Base-by-base conservation (phyloP, 92 coral and sea anemone species). In the Phenganax marumi region DNA sequence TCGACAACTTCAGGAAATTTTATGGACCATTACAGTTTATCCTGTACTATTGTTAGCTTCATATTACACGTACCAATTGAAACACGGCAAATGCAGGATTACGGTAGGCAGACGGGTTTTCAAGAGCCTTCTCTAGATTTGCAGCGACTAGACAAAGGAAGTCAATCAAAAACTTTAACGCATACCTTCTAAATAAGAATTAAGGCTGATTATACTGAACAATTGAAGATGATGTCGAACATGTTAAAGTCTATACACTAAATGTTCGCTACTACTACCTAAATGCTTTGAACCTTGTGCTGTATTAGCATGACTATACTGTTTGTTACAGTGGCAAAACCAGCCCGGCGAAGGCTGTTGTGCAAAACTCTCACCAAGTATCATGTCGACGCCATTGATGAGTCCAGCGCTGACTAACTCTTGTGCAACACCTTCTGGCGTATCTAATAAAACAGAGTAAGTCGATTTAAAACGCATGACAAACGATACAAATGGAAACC, bases 381-480 rank as follows among this genome's bases (percentile, higher is more conserved):
- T 97, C 84, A 91, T 66, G 82, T 96, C 99, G 71, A 88, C 85
- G 11, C 99, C 99, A 82, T 91, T 91, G 61, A 96, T 91, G 52
- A 96, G 84, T 11, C 97, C 99, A 11, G 99, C 99, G 8, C 97
- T 86, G 11, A 96, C 99, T 21, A 96, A 80, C 78, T 96, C 99
- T 77, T 96, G 99, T 17, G 99, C 97, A 11, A 96, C 99, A 10
- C 99, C 99, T 69, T 96, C 87, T 18, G 99, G 91, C 12, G 99
- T 96, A 83, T 96, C 99, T 96, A 61, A 8, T 33, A 66, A 39
- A 56, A 12, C 12, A 84, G 22, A n/a, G 52, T 62, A 21, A 33
- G 12, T 12, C 1, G 21, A 76, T 72, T 12, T 17, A 68, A 18
- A 25, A 25, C 8, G 26, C 33, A 68, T 43, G 47, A 51, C 26